Evolutionary conservation across 37 sponge, comb jelly and placozoan species (phyloP).

Genomic region (Beroe ovata): DNA sequence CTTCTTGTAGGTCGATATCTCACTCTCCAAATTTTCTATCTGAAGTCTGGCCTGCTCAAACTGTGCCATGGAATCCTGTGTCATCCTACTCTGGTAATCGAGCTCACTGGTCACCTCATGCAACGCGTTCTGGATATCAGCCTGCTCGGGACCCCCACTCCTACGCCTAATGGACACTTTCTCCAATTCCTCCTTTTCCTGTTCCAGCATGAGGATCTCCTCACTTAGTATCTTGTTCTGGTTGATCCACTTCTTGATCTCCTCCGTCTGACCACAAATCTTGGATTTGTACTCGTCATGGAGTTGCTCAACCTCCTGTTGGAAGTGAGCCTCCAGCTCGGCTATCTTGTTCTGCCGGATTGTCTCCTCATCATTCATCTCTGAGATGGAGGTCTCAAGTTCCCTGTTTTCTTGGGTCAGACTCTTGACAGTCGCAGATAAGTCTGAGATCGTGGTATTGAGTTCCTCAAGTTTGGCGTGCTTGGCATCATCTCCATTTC

Average conservation of each 20-base stretch:
- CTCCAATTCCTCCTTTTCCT: conserved; percentile 32
- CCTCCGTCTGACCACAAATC: background rate
- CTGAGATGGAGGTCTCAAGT: conserved; percentile 52
- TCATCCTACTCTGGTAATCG: background rate
- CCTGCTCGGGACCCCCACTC: background rate
- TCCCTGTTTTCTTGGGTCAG: background rate
- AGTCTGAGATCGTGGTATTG: conserved; percentile 5
- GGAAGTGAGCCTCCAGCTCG: conserved; percentile 22
- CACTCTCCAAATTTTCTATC: conserved; percentile 8
- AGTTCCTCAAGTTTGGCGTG: conserved; percentile 15
- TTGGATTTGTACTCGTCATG: conserved; percentile 15
- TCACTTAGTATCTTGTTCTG: conserved; percentile 44
- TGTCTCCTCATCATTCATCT: conserved; percentile 27
- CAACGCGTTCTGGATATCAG: conserved; percentile 17
- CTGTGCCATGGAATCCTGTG: background rate
- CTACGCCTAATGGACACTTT: background rate
- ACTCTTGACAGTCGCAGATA: background rate
- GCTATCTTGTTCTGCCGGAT: conserved; percentile 35
- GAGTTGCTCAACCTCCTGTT: background rate
- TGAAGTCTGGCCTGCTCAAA: conserved; percentile 5
- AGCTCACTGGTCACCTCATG: background rate
- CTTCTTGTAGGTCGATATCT: conserved; percentile 23
- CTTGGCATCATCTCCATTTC: background rate
- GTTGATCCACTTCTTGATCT: conserved; percentile 24
- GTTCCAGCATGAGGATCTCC: conserved; percentile 39